A percentile compares a stretch with the other conserved stretches of the same genome.
Evolutionary conservation across 2,113 vertebrate species (phyloP).

Genomic region (Catharus fuscescens): DNA sequence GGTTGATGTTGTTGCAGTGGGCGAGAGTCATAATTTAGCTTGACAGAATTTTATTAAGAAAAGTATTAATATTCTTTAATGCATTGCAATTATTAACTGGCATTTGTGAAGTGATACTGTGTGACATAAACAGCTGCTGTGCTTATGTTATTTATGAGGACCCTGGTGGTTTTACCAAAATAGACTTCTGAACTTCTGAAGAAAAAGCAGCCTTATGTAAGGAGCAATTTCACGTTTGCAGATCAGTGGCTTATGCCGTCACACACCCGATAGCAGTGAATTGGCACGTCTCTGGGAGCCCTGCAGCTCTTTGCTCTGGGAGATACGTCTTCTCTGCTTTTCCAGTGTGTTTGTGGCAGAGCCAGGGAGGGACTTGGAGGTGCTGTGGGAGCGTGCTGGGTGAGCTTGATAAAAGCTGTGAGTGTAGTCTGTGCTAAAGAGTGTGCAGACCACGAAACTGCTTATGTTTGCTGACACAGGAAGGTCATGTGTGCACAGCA

Average conservation of each 20-base stretch:
- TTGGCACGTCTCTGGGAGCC: rapidly evolving
- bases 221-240: neutral
- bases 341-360: neutral
- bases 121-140: neutral
- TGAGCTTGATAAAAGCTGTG: neutral
- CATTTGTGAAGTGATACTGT: neutral
- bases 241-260: neutral
- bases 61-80: neutral
- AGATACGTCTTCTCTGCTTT: neutral
- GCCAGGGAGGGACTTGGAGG: neutral
- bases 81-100: neutral
- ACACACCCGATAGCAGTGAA: neutral
- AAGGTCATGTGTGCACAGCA: neutral
- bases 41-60: neutral
- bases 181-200: neutral
- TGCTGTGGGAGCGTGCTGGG: neutral
- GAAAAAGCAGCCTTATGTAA: neutral
- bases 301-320: neutral
- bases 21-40: neutral
- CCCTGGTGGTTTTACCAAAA: neutral
- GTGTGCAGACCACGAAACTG: neutral
- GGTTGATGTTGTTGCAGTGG: neutral
- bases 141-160: neutral
- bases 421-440: neutral
- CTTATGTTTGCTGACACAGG: neutral